Evolutionary conservation across 2,113 vertebrate genomes (phyloP).

Genomic region (Leucopternis melanops): DNA sequence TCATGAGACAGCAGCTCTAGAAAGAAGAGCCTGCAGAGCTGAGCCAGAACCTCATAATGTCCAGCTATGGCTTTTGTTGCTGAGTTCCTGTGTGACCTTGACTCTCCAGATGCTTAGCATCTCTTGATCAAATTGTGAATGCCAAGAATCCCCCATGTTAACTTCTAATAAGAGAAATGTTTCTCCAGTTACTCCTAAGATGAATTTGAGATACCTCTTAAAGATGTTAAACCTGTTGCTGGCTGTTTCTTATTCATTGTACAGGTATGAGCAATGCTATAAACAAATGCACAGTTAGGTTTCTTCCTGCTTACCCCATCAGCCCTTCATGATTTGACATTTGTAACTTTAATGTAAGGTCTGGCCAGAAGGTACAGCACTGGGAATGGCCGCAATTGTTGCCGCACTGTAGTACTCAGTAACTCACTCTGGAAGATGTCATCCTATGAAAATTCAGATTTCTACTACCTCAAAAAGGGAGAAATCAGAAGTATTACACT

Average conservation of each 20-base stretch:
- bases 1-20: not conserved
- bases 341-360: too few relatives aligned
- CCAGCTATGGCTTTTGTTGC: not conserved
- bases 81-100: not conserved
- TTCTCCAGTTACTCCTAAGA: not conserved
- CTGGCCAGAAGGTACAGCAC: too few relatives aligned
- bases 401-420: too few relatives aligned
- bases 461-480: too few relatives aligned
- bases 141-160: not conserved
- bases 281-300: not conserved
- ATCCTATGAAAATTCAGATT: too few relatives aligned
- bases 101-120: not conserved
- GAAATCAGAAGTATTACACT: not conserved
- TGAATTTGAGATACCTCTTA: not conserved
- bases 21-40: not conserved
- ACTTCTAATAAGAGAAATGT: not conserved
- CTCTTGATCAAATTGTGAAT: not conserved
- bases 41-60: not conserved
- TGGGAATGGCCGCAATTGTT: too few relatives aligned
- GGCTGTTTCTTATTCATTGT: not conserved
- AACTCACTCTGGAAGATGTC: too few relatives aligned
- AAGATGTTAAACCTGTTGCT: not conserved
- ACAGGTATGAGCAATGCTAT: not conserved
- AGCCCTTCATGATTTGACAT: too few relatives aligned
- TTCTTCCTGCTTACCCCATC: slow-evolving; percentile 40